A percentile compares a stretch with the other conserved stretches of the same genome.
phyloP scores from a whole-genome alignment of 2,113 vertebrate species.

The Eurypyga helias region DNA sequence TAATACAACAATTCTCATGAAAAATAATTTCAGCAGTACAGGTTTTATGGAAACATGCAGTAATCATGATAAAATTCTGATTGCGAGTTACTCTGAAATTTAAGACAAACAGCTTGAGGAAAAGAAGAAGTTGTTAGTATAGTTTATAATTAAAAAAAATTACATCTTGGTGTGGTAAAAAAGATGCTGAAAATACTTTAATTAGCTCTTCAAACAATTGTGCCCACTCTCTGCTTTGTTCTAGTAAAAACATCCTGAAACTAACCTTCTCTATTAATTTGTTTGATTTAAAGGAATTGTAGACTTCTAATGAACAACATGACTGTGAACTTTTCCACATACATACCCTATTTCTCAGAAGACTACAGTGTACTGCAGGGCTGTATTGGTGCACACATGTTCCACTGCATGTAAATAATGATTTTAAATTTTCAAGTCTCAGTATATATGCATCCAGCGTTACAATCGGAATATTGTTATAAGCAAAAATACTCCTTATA shows the following conservation, averaged over 20 bases:
- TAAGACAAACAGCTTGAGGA: not conserved
- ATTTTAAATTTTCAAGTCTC: not conserved
- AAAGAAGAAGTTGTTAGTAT: not conserved
- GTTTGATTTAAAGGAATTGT: not conserved
- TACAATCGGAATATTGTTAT: not conserved
- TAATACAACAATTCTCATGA: not conserved
- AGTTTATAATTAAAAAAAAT: not conserved
- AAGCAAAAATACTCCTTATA: not conserved
- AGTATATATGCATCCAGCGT: not conserved
- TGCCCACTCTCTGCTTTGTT: not conserved
- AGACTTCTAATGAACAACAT: not conserved
- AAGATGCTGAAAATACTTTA: not conserved
- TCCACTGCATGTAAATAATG: not conserved
- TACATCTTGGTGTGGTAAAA: not conserved
- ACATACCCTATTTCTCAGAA: not conserved
- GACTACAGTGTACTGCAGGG: not conserved
- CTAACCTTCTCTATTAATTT: not conserved
- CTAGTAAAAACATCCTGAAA: not conserved
- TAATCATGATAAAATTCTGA: not conserved
- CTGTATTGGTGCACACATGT: not conserved
- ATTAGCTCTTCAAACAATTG: not conserved
- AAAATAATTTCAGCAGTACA: not conserved
- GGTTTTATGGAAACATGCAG: not conserved
- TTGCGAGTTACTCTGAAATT: not conserved
- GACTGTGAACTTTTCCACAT: not conserved